Percentiles rank a stretch among this genome's conserved stretches.
phyloP scores from a whole-genome alignment of 2,113 vertebrate genomes.

The Xenus cinereus region DNA sequence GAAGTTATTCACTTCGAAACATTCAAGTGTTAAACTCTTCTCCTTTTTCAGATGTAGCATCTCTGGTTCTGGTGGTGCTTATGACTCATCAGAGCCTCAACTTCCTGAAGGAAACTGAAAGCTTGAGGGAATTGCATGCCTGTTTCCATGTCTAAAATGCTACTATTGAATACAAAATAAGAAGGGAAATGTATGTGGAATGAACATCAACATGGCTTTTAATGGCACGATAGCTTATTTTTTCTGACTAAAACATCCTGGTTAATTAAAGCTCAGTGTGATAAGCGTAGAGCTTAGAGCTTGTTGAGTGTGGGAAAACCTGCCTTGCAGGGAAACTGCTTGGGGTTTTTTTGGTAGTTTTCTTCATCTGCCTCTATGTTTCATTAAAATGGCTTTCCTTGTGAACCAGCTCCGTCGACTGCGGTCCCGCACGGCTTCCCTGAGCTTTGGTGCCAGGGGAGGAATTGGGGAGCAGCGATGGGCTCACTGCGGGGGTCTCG shows the following conservation, averaged over 20 bases:
- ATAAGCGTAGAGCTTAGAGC: background rate
- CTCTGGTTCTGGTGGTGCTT: background rate
- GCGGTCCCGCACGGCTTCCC: rapidly evolving
- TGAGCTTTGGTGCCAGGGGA: background rate
- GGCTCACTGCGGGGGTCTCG: no score
- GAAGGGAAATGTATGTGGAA: background rate
- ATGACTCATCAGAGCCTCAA: background rate
- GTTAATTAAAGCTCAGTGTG: background rate
- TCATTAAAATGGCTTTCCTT: background rate
- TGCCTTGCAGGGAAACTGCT: background rate
- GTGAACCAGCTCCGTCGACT: rapidly evolving
- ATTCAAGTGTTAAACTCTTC: background rate
- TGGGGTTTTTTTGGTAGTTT: background rate
- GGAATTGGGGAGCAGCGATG: background rate
- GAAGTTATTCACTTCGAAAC: background rate
- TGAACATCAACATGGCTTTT: background rate
- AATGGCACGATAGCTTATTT: background rate
- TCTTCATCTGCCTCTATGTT: background rate
- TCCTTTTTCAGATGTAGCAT: background rate
- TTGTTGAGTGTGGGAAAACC: background rate
- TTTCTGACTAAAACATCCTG: background rate
- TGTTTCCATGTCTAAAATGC: background rate
- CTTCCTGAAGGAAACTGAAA: background rate
- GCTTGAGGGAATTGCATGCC: background rate
- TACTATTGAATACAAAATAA: background rate